Conservation (phyloP, 2,113 vertebrate species). For the Poecilia latipinna region DNA sequence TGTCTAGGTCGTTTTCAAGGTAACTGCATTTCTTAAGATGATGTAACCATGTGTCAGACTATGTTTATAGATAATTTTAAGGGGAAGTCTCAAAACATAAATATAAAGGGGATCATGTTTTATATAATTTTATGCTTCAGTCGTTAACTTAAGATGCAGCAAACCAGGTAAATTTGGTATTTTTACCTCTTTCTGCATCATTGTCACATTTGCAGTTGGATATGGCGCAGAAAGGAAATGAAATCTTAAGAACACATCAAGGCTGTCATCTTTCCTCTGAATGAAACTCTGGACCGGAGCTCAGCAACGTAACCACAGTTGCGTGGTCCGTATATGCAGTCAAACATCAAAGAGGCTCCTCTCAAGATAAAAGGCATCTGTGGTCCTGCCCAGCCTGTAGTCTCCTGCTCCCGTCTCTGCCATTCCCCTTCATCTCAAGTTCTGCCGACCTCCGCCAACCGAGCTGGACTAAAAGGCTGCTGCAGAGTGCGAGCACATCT, state of each 20-base stretch:
- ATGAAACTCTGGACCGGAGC: conserved; percentile 21
- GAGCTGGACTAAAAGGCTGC: conserved; percentile 28
- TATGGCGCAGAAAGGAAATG: not conserved
- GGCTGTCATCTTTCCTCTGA: conserved; percentile 7
- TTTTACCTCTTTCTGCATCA: not conserved
- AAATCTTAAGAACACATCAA: conserved; percentile 4
- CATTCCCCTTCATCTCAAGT: conserved; percentile 36
- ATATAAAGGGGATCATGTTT: not conserved
- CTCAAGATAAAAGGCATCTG: conserved; percentile 27
- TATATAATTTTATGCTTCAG: not conserved
- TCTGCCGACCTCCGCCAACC: conserved; percentile 17
- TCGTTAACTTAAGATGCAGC: not conserved
- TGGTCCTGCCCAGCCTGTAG: conserved; percentile 21
- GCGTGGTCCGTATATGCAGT: conserved; percentile 14
- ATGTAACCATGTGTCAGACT: too few relatives aligned
- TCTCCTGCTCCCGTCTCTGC: conserved; percentile 23
- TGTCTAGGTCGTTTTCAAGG: too few relatives aligned
- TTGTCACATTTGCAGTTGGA: not conserved
- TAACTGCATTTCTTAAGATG: too few relatives aligned
- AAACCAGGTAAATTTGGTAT: not conserved
- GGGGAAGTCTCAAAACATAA: not conserved
- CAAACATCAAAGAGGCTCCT: conserved; percentile 22
- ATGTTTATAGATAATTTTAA: not conserved
- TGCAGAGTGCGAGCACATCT: conserved; percentile 20
- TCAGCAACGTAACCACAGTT: not conserved